phyloP scores from a whole-genome alignment of 2,113 vertebrate genomes.

The Chroicocephalus ridibundus region DNA sequence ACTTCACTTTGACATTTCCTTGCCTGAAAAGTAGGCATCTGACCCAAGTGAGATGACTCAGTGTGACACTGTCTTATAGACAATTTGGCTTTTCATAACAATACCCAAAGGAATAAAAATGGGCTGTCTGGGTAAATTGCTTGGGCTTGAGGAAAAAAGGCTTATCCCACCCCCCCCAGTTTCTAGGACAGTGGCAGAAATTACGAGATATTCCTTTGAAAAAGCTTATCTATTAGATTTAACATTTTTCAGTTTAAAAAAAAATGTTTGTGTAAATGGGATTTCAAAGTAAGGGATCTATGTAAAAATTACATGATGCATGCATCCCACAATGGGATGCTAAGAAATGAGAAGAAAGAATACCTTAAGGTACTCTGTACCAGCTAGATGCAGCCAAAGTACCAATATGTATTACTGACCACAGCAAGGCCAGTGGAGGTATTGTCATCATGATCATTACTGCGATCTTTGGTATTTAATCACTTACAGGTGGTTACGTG shows the following conservation, averaged over 20 bases:
- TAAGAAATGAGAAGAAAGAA: background rate
- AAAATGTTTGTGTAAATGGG: background rate
- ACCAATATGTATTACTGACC: accelerated
- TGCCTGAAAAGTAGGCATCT: background rate
- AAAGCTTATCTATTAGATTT: background rate
- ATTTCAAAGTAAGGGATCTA: background rate
- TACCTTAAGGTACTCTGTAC: background rate
- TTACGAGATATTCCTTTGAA: background rate
- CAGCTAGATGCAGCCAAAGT: background rate
- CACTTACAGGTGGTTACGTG: background rate
- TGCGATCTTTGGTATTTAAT: background rate
- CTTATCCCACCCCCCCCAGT: accelerated
- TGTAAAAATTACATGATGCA: background rate
- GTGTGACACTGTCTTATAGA: background rate
- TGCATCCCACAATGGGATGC: background rate
- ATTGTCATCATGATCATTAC: background rate
- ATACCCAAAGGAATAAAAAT: background rate
- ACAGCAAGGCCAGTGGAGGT: background rate
- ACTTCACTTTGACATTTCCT: constrained; percentile 13
- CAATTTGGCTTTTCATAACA: constrained; percentile 1
- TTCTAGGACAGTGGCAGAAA: background rate
- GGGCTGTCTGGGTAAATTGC: background rate
- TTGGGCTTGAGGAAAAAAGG: background rate
- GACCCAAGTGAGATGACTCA: background rate
- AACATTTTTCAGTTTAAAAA: background rate